Evolutionary conservation across 2,888 invertebrate species (phyloP).

Genomic region (Rhimphoctona megacephalus): DNA sequence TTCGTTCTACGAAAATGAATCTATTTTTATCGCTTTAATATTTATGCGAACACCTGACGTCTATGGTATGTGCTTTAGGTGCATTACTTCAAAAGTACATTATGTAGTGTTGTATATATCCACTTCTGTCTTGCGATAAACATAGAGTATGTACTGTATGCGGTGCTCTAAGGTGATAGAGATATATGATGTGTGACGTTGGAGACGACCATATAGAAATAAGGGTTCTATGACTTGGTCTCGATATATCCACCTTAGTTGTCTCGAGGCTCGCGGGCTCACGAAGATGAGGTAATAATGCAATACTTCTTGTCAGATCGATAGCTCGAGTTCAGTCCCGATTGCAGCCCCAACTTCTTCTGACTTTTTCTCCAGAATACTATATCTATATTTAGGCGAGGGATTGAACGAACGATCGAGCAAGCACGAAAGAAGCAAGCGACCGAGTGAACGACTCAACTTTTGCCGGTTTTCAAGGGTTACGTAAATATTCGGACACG

Average conservation of each 20-base stretch:
- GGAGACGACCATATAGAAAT: background rate
- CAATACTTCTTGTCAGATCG: slow-evolving; percentile 61
- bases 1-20: background rate
- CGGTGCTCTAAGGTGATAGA: background rate
- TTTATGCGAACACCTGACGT: slow-evolving; percentile 12
- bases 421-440: slow-evolving; percentile 47
- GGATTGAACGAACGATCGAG: slow-evolving; percentile 49
- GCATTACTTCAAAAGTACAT: slow-evolving; percentile 15
- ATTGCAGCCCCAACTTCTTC: background rate
- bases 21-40: slow-evolving; percentile 5
- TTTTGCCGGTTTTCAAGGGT: slow-evolving; percentile 51
- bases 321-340: slow-evolving; percentile 58
- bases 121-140: slow-evolving; percentile 5
- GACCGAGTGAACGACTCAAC: slow-evolving; percentile 58
- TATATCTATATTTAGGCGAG: slow-evolving; percentile 1
- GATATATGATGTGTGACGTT: background rate
- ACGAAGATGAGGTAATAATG: slow-evolving; percentile 61
- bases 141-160: background rate
- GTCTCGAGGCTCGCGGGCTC: slow-evolving; percentile 46
- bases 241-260: slow-evolving; percentile 21
- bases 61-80: background rate
- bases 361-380: background rate
- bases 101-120: background rate
- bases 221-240: slow-evolving; percentile 45
- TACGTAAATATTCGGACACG: slow-evolving; percentile 60